A percentile compares a stretch with the other conserved stretches of the same genome.
Conservation (phyloP, 1,140 invertebrate species). For the Babylonia areolata region DNA sequence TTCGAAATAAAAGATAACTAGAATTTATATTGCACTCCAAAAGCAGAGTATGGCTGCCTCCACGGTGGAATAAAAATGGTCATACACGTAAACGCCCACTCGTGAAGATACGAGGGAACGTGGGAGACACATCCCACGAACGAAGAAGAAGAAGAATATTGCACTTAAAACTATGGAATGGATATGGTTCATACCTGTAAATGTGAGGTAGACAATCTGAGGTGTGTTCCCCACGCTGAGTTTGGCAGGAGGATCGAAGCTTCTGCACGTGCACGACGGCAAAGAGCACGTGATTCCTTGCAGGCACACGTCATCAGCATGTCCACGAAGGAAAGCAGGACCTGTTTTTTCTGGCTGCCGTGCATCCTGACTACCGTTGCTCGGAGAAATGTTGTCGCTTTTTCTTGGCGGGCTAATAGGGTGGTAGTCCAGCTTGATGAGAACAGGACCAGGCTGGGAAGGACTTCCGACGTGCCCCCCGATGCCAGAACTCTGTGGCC, state of each 20-base stretch:
- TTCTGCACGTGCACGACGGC: constrained; percentile 39
- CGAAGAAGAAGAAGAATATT: no score
- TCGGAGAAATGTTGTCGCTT: background rate
- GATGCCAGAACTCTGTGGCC: no score
- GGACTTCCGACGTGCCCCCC: no score
- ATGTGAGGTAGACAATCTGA: constrained; percentile 63
- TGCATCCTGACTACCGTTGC: background rate
- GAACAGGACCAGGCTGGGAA: background rate
- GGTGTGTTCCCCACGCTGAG: constrained; percentile 47
- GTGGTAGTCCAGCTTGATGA: background rate
- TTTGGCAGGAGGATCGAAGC: constrained; percentile 1
- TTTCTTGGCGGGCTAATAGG: background rate
- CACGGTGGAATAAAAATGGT: no score
- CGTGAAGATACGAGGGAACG: no score
- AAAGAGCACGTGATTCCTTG: constrained; percentile 40
- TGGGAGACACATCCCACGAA: no score
- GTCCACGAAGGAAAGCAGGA: background rate
- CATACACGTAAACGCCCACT: no score
- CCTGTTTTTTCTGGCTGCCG: background rate
- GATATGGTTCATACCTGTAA: constrained; percentile 38
- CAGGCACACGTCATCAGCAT: constrained; percentile 18
- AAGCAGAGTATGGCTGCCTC: no score
- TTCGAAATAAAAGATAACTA: no score
- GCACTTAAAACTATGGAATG: no score
- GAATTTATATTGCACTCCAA: no score